Evolutionary conservation across 2,888 invertebrate genomes (phyloP), one percentile per base, ranked within the genome.

Genomic region (Rhopalosiphum nymphaeae): DNA sequence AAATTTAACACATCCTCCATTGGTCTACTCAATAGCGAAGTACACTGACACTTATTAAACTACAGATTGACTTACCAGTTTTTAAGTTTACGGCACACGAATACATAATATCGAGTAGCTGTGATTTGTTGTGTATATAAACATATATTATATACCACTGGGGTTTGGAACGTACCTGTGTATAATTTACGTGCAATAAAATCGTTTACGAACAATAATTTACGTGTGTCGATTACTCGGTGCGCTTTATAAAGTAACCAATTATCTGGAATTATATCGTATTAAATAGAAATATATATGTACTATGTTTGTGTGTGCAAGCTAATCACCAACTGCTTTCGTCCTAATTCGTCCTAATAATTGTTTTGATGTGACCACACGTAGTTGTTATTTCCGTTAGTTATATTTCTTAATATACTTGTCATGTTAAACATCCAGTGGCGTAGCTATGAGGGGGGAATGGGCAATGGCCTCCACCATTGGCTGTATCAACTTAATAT

Each of bases 141-240:
- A 2, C 13, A n/a, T 67, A 16, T 67, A 67, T 29, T 61, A n/a
- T 57, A 29, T 78, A 78, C 78, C 36, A 0, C 36, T 78, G 36
- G 78, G 36, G 36, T 78, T 78, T 78, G 36, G 16, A 21, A 78
- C 36, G 78, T 78, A 36, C 78, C 78, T 36, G 36, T 36, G 36
- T 78, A 78, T 78, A 78, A 36, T 78, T 78, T 78, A 78, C 78
- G 78, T 78, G 78, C 78, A 78, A 36, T 78, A 78, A 78, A 78
- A 78, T 78, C 21, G 36, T 78, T 78, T 36, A 78, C 78, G 21
- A 78, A 78, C 78, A 78, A 78, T 78, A 78, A 78, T 78, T 78
- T 78, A 78, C 78, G 78, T 78, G 36, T 78, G 78, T 78, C 78
- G 36, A 36, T 78, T 78, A 78, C 78, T 78, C 36, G 36, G 36